Evolutionary conservation across 2,113 vertebrate genomes (phyloP).

Genomic region (Tichodroma muraria): DNA sequence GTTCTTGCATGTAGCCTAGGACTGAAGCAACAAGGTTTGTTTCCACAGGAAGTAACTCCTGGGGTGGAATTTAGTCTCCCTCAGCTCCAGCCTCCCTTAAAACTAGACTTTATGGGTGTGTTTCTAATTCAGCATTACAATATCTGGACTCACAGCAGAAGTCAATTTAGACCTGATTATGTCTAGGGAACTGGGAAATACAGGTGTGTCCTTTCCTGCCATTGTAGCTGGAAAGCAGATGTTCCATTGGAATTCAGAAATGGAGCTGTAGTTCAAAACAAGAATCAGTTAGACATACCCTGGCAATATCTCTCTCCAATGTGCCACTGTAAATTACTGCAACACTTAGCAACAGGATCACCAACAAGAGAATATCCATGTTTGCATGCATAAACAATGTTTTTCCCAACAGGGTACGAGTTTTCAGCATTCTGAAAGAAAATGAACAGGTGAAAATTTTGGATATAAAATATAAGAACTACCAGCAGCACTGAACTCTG

Average conservation of each 20-base stretch:
- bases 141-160: neutral
- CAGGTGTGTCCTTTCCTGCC: neutral
- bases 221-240: neutral
- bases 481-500: neutral
- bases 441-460: neutral
- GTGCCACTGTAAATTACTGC: slow-evolving; percentile 75
- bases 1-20: neutral
- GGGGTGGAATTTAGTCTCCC: neutral
- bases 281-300: slow-evolving; percentile 68
- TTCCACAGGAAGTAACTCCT: neutral
- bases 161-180: neutral
- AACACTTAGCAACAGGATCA: slow-evolving; percentile 75
- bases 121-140: neutral
- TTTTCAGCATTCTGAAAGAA: slow-evolving; percentile 61
- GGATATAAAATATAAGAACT: neutral
- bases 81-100: neutral
- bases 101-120: neutral
- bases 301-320: slow-evolving; percentile 71
- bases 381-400: slow-evolving; percentile 78
- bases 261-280: neutral
- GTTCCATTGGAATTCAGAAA: neutral
- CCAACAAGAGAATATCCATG: slow-evolving; percentile 76
- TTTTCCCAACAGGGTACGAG: slow-evolving; percentile 76
- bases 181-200: neutral
- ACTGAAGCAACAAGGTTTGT: neutral